Conservation (phyloP, 2,888 invertebrate genomes). For the Corbicula japonica region DNA sequence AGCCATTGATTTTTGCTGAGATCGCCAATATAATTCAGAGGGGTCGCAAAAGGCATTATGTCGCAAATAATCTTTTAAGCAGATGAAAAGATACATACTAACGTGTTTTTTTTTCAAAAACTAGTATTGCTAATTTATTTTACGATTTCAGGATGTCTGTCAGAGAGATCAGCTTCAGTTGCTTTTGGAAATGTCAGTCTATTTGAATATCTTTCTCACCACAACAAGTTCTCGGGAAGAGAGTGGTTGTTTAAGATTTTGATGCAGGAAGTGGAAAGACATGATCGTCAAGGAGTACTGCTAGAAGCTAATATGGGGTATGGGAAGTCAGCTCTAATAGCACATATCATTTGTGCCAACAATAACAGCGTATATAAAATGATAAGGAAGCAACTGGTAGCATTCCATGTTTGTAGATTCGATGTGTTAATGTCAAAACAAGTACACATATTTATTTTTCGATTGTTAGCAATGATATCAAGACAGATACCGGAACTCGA, state of each 20-base stretch:
- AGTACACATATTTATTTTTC: slow-evolving; percentile 1
- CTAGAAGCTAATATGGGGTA: slow-evolving; percentile 33
- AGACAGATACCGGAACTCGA: neutral
- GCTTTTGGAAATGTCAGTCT: neutral
- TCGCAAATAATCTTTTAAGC: too few species aligned
- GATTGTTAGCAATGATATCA: slow-evolving; percentile 14
- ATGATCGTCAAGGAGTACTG: neutral
- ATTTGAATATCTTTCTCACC: slow-evolving; percentile 10
- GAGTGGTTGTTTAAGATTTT: slow-evolving; percentile 9
- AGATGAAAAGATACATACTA: too few species aligned
- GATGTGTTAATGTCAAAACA: slow-evolving; percentile 17
- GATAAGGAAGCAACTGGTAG: slow-evolving; percentile 6
- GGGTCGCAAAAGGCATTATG: too few species aligned
- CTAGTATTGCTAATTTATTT: neutral
- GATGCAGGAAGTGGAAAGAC: neutral
- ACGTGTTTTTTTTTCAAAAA: too few species aligned
- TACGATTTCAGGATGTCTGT: neutral
- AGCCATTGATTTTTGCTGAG: too few species aligned
- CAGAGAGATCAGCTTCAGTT: neutral
- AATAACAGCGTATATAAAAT: neutral
- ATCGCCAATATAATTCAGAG: too few species aligned
- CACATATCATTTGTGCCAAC: slow-evolving; percentile 13
- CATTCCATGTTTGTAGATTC: slow-evolving; percentile 24
- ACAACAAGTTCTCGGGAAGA: slow-evolving; percentile 5
- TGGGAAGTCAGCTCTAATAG: slow-evolving; percentile 22